Evolutionary conservation across 64 coral and sea anemone species (phyloP).

Genomic region (Montipora sp.): DNA sequence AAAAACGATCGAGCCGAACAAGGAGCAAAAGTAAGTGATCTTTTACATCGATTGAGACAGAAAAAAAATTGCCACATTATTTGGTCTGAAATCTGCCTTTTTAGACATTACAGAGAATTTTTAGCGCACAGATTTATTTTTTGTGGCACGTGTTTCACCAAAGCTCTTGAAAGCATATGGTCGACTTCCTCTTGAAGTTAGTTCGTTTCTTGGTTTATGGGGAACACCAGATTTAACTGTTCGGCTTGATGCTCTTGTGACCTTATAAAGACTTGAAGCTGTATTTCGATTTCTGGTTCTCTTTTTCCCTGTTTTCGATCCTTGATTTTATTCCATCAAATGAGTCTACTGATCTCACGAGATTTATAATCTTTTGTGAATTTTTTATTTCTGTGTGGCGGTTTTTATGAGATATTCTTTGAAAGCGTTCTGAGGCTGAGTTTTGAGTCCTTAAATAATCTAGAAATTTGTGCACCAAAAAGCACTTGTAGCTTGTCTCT

Average conservation of each 20-base stretch:
- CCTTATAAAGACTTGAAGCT: too few relatives aligned
- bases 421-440: background rate
- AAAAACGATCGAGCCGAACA: background rate
- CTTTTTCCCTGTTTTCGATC: too few relatives aligned
- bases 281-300: too few relatives aligned
- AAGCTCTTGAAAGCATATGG: background rate
- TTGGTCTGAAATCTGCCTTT: background rate
- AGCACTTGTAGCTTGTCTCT: background rate
- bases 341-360: background rate
- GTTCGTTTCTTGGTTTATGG: too few relatives aligned
- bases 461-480: background rate
- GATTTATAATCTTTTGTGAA: background rate
- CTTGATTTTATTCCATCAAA: too few relatives aligned
- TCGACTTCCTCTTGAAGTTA: background rate
- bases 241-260: too few relatives aligned
- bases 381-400: background rate
- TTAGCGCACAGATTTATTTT: background rate
- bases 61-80: background rate
- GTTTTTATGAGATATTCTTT: background rate
- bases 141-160: background rate
- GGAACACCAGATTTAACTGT: too few relatives aligned
- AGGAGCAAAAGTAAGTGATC: conserved; percentile 22
- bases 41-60: background rate
- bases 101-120: background rate
- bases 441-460: background rate